These are phyloP conservation scores for Channa striata DNA, from an alignment of 2,797 vertebrate species.

Conservation along the genomic window DNA sequence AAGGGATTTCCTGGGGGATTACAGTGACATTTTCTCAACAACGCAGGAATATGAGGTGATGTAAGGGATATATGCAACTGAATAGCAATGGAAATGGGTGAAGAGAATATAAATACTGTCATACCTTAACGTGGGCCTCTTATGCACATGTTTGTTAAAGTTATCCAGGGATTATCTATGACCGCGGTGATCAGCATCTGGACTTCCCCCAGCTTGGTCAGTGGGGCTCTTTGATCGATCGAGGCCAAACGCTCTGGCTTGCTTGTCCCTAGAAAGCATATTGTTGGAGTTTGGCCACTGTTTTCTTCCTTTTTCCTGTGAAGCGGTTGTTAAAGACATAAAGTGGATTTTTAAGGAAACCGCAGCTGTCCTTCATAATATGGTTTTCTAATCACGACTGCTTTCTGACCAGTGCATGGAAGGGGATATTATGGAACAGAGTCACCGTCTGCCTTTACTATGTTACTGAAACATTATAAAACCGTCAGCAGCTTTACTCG, in stretches of 20 bases:
- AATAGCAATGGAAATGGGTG: neutral
- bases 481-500: neutral
- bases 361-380: conserved; percentile 2
- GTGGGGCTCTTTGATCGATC: conserved; percentile 12
- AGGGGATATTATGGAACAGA: too few species aligned
- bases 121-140: conserved; percentile 2
- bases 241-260: conserved; percentile 16
- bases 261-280: conserved; percentile 19
- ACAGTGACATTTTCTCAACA: conserved; percentile 14
- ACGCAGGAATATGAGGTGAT: neutral
- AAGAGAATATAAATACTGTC: neutral
- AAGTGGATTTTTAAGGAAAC: conserved; percentile 16
- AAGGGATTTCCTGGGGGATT: conserved; percentile 3
- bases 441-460: neutral
- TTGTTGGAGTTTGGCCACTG: neutral
- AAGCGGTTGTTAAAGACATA: conserved; percentile 7
- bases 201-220: conserved; percentile 18
- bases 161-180: conserved; percentile 34
- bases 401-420: conserved; percentile 1
- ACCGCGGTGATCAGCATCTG: conserved; percentile 11
- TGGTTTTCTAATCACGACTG: neutral
- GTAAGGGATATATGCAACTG: neutral
- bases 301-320: neutral
- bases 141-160: conserved; percentile 13
- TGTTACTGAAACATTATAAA: neutral